Evolutionary conservation across 2,888 invertebrate genomes (phyloP), one percentile per base, ranked within the genome.

Genomic region (Hylaea fasciaria): DNA sequence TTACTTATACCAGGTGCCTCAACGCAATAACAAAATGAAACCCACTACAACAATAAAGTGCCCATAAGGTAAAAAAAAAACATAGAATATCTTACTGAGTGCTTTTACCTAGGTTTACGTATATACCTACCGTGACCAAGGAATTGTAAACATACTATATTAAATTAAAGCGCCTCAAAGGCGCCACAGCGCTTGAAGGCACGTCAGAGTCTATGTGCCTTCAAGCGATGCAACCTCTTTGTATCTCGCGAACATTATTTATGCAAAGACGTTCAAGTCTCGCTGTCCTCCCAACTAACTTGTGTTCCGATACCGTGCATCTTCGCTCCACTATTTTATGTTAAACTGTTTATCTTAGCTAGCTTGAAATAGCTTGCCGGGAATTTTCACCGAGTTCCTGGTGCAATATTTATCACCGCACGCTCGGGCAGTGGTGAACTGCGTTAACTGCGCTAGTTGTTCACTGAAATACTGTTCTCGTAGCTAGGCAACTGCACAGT

Each of bases 281-380:
- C 39, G 10, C 35, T 17, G 37, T 28, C 22, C 37, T 52, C 43
- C 17, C 16, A n/a, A 47, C 58, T 43, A 58, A 48, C 16, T 52
- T 45, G 9, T 28, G 52, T 35, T 32, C 17, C 54, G 54, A 54
- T 54, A 32, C 49, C 35, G 49, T 22, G 40, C 32, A 41, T 40
- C 28, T 51, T 50, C 50, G 46, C 55, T 51, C 46, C 16, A 48
- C 45, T 50, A 60, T 55, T 60, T 55, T 46, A 60, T 51, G 50
- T 41, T 47, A 44, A 41, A 55, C 45, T 48, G 47, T 53, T 52
- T 58, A 45, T 59, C 28, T 47, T 47, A 48, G 41, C 29, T 43
- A n/a, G 13, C 40, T 53, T 44, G 39, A 29, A 48, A 54, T 50
- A 49, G 32, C 59, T 53, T 16, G 44, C 40, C 32, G 22, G 51